Evolutionary conservation across 2,888 invertebrate genomes (phyloP).

Genomic region (Amphimallon solstitiale): DNA sequence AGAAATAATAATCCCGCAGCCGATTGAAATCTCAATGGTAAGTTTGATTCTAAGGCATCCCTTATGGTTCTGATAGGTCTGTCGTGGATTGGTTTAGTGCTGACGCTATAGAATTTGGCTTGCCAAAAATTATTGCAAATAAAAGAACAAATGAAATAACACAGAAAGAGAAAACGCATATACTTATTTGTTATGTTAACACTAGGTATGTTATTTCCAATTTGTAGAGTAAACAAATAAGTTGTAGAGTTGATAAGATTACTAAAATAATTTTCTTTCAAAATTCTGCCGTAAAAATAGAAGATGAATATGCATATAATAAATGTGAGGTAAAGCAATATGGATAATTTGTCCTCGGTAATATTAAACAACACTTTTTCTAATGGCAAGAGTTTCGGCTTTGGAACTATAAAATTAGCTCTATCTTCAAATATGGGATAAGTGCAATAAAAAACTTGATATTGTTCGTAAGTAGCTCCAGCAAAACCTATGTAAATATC

Average conservation of each 20-base stretch:
- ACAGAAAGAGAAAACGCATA: constrained; percentile 17
- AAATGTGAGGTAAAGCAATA: constrained; percentile 5
- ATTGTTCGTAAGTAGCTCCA: constrained; percentile 6
- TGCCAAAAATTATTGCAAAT: constrained; percentile 30
- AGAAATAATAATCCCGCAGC: constrained; percentile 19
- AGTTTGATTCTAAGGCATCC: constrained; percentile 22
- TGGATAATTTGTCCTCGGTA: not conserved
- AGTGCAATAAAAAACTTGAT: constrained; percentile 29
- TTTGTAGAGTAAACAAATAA: constrained; percentile 17
- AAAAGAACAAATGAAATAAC: constrained; percentile 19
- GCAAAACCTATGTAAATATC: constrained; percentile 36
- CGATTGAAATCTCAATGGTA: constrained; percentile 25
- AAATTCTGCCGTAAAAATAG: not conserved
- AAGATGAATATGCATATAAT: constrained; percentile 4
- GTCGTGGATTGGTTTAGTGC: constrained; percentile 29
- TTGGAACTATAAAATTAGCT: constrained; percentile 26
- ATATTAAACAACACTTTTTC: not conserved
- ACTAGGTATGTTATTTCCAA: not conserved
- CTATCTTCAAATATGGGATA: constrained; percentile 23
- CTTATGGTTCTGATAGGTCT: constrained; percentile 21
- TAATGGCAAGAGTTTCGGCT: constrained; percentile 16
- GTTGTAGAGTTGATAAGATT: not conserved
- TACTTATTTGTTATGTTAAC: not conserved
- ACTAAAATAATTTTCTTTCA: constrained; percentile 3
- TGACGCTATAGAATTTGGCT: constrained; percentile 22